These are phyloP conservation scores for Platynereis dumerilii DNA, from an alignment of 2,888 invertebrate species.

Conservation along the genomic window DNA sequence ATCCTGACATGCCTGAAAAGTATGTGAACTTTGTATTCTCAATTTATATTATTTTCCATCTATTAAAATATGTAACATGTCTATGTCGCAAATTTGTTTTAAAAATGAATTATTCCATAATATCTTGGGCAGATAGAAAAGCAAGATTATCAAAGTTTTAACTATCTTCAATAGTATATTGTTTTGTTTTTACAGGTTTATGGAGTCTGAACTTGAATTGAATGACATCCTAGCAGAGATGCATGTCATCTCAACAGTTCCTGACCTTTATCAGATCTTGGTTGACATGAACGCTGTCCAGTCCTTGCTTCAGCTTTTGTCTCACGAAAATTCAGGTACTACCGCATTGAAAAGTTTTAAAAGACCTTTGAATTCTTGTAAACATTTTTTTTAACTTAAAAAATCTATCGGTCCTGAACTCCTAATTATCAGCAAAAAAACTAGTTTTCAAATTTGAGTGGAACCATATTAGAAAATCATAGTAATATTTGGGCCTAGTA, in stretches of 20 bases:
- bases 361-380: no score
- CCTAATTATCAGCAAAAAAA: neutral
- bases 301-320: constrained; percentile 87
- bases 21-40: constrained; percentile 57
- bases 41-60: neutral
- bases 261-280: constrained; percentile 90
- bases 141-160: constrained; percentile 1
- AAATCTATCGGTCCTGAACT: no score
- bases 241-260: constrained; percentile 90
- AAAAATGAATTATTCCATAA: neutral
- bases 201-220: constrained; percentile 94
- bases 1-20: constrained; percentile 94
- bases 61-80: neutral
- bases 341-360: no score
- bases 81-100: neutral
- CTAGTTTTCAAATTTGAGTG: neutral
- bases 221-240: constrained; percentile 88
- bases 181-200: constrained; percentile 74
- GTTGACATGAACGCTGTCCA: constrained; percentile 89
- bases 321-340: constrained; percentile 94
- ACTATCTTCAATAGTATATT: neutral
- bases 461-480: no score
- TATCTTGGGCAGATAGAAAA: no score
- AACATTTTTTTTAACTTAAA: neutral
- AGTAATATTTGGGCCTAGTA: no score